Evolutionary conservation across 2,113 vertebrate species (phyloP), one percentile per base, ranked within the genome.

Genomic region (Poeciliopsis retropinna): DNA sequence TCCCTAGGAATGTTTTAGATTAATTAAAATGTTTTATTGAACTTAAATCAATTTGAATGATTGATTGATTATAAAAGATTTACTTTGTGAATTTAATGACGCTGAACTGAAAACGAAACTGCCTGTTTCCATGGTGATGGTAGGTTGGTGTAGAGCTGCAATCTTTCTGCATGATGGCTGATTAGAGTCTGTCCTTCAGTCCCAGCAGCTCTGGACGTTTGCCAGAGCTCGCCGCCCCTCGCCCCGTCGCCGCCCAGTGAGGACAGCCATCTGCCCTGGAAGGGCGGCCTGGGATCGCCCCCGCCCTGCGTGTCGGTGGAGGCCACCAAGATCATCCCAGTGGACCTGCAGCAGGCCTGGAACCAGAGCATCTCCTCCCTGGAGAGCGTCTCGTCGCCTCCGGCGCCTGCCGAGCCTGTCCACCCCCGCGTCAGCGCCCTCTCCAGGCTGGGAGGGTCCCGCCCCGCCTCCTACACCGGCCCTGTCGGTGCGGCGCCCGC

Each of bases 281-380:
- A 97, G 88, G 96, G 94, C 8, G 92, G 95, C 3, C 89, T 95
- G 60, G 95, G 95, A 66, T 95, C 96, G 3, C 94, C 96, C 54
- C 95, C 96, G 0, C 96, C 96, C 66, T 98, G 97, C 0, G 88
- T 98, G 85, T 98, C 97, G 10, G 95, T 95, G 28, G 97, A 98
- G 92, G 96, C 97, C 81, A 97, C 96, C 31, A 99, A 99, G 92
- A 97, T 98, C n/a, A 97, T 98, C 89, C 96, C 97, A 0, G 95
- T 98, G 90, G 97, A 98, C 90, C 96, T 98, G 64, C 96, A 98
- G 92, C 95, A 95, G 75, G 96, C 97, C 0, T 99, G 97, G 97
- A 97, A 97, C 92, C 97, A 99, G 94, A 99, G 97, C 92, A 97
- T 98, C 87, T 98, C 97, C 0, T 98, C 97, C 60, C 88, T 98